Evolutionary conservation across 2,888 invertebrate genomes (phyloP).

Genomic region (Tolmerus cingulatus): DNA sequence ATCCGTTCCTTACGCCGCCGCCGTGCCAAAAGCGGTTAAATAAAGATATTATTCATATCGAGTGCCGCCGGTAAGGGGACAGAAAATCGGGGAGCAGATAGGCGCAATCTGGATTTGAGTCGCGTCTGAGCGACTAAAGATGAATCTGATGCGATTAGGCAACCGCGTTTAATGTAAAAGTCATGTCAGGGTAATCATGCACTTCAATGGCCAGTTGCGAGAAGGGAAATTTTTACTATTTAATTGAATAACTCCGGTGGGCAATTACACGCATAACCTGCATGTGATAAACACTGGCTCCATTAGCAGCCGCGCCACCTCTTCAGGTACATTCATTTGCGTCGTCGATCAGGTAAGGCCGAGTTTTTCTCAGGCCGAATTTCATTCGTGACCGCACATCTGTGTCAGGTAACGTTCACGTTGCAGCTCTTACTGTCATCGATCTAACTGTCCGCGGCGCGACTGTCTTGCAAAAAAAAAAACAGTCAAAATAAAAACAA

Average conservation of each 20-base stretch:
- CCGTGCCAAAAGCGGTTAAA: neutral
- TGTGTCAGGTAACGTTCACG: constrained; percentile 41
- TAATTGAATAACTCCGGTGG: constrained; percentile 1
- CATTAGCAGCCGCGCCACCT: constrained; percentile 1
- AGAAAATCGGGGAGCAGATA: neutral
- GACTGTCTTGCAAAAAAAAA: constrained; percentile 1
- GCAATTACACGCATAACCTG: neutral
- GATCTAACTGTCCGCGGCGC: constrained; percentile 14
- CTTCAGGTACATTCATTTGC: neutral
- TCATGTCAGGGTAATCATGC: constrained; percentile 30
- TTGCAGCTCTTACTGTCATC: constrained; percentile 14
- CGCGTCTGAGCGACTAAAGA: constrained; percentile 11
- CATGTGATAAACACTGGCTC: constrained; percentile 1
- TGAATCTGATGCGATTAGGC: constrained; percentile 34
- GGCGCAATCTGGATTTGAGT: neutral
- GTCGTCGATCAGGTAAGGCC: constrained; percentile 2
- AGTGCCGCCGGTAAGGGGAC: neutral
- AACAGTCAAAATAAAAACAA: neutral
- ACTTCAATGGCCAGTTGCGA: neutral
- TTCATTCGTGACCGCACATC: constrained; percentile 44
- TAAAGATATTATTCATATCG: constrained; percentile 34
- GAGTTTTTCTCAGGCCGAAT: constrained; percentile 21
- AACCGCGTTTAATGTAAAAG: constrained; percentile 27
- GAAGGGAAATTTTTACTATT: constrained; percentile 5
- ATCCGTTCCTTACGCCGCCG: neutral